Base-by-base conservation (phyloP, 2,888 invertebrate genomes). In the Ectemnius cavifrons region DNA sequence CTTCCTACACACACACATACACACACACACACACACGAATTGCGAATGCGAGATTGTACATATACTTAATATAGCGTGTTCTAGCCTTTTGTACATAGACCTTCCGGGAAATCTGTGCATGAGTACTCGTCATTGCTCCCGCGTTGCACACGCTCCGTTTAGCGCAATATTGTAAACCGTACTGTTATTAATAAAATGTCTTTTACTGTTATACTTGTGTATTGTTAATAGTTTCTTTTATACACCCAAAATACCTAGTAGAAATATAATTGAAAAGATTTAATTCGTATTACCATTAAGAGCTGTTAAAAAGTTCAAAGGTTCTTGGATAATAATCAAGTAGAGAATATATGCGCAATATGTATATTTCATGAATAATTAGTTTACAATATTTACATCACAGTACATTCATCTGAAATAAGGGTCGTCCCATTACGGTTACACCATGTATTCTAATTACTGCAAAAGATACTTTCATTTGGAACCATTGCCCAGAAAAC, bases 361-460 rank as follows among this genome's bases (percentile, higher is more conserved):
- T 83, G 81, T 83, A 77, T 81, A 72, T 62, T 73, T 71, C 61
- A 65, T 65, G 63, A 68, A 73, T 73, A 72, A 80, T 82, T 86
- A 85, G 84, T 87, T 86, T 87, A 87, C 87, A 87, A 86, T 87
- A 87, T 87, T 86, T 87, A 87, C 87, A 87, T 81, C 80, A 83
- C 84, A 79, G 79, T 77, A 82, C 81, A 83, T 79, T 77, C 76
- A 83, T 81, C 77, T 81, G 74, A 83, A 82, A 83, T 82, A 77
- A 79, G 77, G 56, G 57, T 71, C n/a, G n/a, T 69, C 71, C 16
- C n/a, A 73, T 78, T 67, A 71, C 71, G 71, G 46, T 75, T 81
- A 77, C 70, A 74, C 65, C 77, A 78, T 81, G 37, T 82, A 76
- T 11, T 49, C 63, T 75, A 77, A 64, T 78, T 72, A 77, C 71